Evolutionary conservation across 1,140 invertebrate genomes (phyloP).

Genomic region (Drosophila eugracilis): DNA sequence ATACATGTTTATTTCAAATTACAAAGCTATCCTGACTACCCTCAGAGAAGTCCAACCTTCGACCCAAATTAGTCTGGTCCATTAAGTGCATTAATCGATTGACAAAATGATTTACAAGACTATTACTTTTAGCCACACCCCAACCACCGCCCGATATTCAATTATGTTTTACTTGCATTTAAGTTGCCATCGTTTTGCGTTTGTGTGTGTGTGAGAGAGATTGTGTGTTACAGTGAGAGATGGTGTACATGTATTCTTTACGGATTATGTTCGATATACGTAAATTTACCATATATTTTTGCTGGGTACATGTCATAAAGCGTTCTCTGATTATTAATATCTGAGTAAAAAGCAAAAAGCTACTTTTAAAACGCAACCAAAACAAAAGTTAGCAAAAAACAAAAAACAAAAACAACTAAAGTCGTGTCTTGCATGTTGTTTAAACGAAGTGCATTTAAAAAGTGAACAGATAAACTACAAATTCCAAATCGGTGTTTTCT

Average conservation of each 20-base stretch:
- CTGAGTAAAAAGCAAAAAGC: conserved; percentile 43
- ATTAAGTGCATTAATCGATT: conserved; percentile 51
- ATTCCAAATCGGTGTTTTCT: conserved; percentile 62
- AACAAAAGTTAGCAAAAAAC: conserved; percentile 1
- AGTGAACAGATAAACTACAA: conserved; percentile 44
- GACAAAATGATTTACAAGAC: conserved; percentile 49
- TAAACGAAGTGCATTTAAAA: conserved; percentile 66
- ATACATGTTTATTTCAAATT: no score
- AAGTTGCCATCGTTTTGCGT: conserved; percentile 28
- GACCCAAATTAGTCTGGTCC: conserved; percentile 36
- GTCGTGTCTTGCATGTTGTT: conserved; percentile 73
- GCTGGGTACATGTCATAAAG: conserved; percentile 83
- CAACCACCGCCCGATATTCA: neutral
- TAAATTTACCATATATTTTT: conserved; percentile 53
- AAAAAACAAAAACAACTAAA: conserved; percentile 43
- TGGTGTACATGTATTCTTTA: conserved; percentile 46
- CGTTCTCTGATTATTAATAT: conserved; percentile 52
- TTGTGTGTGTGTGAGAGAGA: conserved; percentile 22
- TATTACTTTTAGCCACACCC: conserved; percentile 14
- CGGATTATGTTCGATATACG: conserved; percentile 62
- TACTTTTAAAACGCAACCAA: conserved; percentile 38
- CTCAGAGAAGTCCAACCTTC: neutral
- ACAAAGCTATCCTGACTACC: no score
- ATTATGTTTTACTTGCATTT: conserved; percentile 52
- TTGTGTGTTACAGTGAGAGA: conserved; percentile 25